Percentiles rank a stretch among this genome's conserved stretches.
Conservation (phyloP, 2,888 invertebrate species). For the Peribatodes rhomboidaria region DNA sequence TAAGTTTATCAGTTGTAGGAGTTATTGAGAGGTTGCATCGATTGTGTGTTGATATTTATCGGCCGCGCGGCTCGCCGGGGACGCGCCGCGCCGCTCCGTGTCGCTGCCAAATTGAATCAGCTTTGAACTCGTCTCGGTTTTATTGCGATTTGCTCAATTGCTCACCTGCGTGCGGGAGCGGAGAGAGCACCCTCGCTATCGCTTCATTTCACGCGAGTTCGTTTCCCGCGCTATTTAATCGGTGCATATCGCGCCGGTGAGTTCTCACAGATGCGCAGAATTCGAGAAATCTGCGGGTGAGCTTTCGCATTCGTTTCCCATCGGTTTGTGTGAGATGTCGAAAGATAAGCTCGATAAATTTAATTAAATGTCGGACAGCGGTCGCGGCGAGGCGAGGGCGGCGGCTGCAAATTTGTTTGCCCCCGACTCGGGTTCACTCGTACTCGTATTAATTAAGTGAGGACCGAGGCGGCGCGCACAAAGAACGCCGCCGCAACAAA, state of each 20-base stretch:
- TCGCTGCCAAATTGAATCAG: slow-evolving; percentile 52
- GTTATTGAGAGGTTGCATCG: slow-evolving; percentile 29
- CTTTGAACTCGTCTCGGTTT: slow-evolving; percentile 61
- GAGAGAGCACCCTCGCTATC: slow-evolving; percentile 40
- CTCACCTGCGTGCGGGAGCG: slow-evolving; percentile 57
- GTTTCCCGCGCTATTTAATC: slow-evolving; percentile 56
- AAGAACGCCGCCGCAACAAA: slow-evolving; percentile 56
- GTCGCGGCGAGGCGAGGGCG: slow-evolving; percentile 38
- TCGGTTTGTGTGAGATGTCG: slow-evolving; percentile 70
- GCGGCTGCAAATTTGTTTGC: slow-evolving; percentile 75
- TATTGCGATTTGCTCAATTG: slow-evolving; percentile 63
- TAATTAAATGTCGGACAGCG: slow-evolving; percentile 74
- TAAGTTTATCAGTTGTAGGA: slow-evolving; percentile 19
- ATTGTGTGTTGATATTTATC: slow-evolving; percentile 26
- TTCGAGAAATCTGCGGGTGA: slow-evolving; percentile 69
- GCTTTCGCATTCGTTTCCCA: slow-evolving; percentile 74
- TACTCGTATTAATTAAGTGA: slow-evolving; percentile 76
- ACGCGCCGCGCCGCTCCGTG: slow-evolving; percentile 33
- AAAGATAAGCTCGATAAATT: slow-evolving; percentile 82
- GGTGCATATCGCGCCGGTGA: slow-evolving; percentile 46
- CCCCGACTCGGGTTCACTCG: slow-evolving; percentile 62
- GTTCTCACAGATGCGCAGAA: slow-evolving; percentile 73
- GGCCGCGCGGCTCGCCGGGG: slow-evolving; percentile 9
- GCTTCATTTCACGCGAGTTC: slow-evolving; percentile 57
- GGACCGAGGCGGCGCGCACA: slow-evolving; percentile 56